Base-by-base conservation (phyloP, 2,888 invertebrate species). In the Himalopsyche japonica region DNA sequence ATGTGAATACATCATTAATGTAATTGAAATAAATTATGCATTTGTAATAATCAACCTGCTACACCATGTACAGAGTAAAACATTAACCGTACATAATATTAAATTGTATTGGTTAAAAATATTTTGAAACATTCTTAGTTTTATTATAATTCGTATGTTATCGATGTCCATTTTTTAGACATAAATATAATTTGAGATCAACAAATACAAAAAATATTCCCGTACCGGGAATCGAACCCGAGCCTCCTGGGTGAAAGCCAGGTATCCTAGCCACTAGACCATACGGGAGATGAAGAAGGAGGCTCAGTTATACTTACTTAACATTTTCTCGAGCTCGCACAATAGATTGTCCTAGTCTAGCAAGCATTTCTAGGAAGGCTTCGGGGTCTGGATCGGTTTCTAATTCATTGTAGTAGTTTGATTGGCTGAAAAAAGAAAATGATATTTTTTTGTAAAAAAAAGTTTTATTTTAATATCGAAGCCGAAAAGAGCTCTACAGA, bases 241-340 rank as follows among this genome's bases (percentile, higher is more conserved):
- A 94, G 94, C 94, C 94, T 94, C 94, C 94, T 94, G 94, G 94
- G 93, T 94, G 94, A 94, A 93, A 94, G 94, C 94, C 94, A 94
- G 94, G 93, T 94, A 94, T 94, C 94, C 93, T 94, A 94, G 93
- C 94, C 94, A 94, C 94, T 94, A 94, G 93, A 94, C 93, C 93
- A 93, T 93, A 93, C 92, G 87, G 87, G 87, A 85, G 37, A n/a
- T n/a, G n/a, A n/a, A n/a, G n/a, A n/a, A n/a, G n/a, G n/a, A n/a
- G n/a, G n/a, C n/a, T n/a, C n/a, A n/a, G n/a, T 48, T 20, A 37
- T 86, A 93, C 95, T 93, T 91, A 96, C 97, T 94, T 95, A 91
- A 96, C 96, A 90, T 96, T 93, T 90, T 96, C 96, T 89, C 95
- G 94, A 89, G 96, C 95, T 88, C 95, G 94, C 88, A 96, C 93